Conservation (phyloP, 1,140 invertebrate species). For the Zelostemma sp. region DNA sequence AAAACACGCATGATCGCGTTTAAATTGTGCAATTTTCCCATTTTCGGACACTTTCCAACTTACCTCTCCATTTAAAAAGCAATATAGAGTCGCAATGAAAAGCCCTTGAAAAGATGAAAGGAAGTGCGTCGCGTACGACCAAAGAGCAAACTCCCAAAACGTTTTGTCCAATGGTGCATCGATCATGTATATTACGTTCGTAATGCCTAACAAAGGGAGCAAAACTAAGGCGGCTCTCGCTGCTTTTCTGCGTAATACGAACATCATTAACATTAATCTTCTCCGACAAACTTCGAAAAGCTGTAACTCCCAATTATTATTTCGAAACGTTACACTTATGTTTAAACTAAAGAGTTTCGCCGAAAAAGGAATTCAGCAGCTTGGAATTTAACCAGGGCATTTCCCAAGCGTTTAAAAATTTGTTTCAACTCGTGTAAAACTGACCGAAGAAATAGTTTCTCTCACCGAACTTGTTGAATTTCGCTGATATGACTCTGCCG, state of each 20-base stretch:
- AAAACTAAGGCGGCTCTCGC: conserved; percentile 84
- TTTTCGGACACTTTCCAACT: too few relatives aligned
- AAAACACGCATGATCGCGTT: not conserved
- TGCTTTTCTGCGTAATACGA: conserved; percentile 75
- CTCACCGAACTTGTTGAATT: conserved; percentile 84
- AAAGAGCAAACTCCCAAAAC: conserved; percentile 80
- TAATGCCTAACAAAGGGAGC: conserved; percentile 85
- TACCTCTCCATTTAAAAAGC: conserved; percentile 91
- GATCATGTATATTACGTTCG: conserved; percentile 81
- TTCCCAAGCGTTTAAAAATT: too few relatives aligned
- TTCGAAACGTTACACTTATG: too few relatives aligned
- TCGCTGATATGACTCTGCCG: conserved; percentile 83
- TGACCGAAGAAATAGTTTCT: conserved; percentile 22
- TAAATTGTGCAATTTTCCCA: too few relatives aligned
- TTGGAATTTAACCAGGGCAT: too few relatives aligned
- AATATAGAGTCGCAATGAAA: conserved; percentile 87
- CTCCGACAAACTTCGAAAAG: too few relatives aligned
- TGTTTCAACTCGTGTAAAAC: too few relatives aligned
- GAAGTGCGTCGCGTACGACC: conserved; percentile 86
- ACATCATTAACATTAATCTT: too few relatives aligned
- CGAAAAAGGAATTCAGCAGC: too few relatives aligned
- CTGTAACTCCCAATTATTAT: too few relatives aligned
- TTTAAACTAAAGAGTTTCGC: too few relatives aligned
- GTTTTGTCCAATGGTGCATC: conserved; percentile 76
- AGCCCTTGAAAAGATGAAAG: conserved; percentile 89